Base-by-base conservation (phyloP, 2,888 invertebrate genomes). In the Nomada hirtipes region DNA sequence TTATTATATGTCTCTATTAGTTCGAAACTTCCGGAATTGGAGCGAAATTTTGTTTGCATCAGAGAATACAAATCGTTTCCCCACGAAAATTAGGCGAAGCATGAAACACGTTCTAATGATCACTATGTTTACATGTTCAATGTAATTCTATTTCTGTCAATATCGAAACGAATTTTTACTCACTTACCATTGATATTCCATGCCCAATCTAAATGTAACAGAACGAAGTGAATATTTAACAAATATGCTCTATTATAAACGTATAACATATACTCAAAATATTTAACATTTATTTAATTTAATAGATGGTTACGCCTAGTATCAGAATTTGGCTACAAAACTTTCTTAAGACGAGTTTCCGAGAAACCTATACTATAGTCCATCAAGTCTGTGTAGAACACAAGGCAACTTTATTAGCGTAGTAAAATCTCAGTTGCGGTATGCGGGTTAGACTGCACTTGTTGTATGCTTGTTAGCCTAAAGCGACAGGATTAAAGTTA, bases 401-500 rank as follows among this genome's bases (percentile, higher is more conserved):
- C 70, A 18, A 2, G 59, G 11, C 20, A 60, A 70, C 59, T 70
- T 70, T 60, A 70, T 70, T 44, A 70, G 47, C 20, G 60, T 26
- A 50, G 59, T 60, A 50, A 70, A 70, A 70, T 60, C 70, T 47
- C 47, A 15, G 67, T 20, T 60, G 47, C 50, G 47, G 47, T n/a
- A 60, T 70, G 60, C 60, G 47, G 70, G 70, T 70, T 70, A 50
- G 59, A 15, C 70, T 60, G 68, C 55, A 69, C 23, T 69, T 69
- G 68, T 57, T 70, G 60, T 70, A 47, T 4, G 59, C 70, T 60
- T 70, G 70, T 59, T 70, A 70, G 60, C 70, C 47, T 70, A 60
- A 70, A 60, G 70, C 70, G 70, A 59, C 70, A 36, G 70, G 60
- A 70, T 60, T 70, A 70, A 70, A 70, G 55, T 70, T 60, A 60